phyloP scores from a whole-genome alignment of 2,113 vertebrate species.

The Cyphomyrus discorhynchus region DNA sequence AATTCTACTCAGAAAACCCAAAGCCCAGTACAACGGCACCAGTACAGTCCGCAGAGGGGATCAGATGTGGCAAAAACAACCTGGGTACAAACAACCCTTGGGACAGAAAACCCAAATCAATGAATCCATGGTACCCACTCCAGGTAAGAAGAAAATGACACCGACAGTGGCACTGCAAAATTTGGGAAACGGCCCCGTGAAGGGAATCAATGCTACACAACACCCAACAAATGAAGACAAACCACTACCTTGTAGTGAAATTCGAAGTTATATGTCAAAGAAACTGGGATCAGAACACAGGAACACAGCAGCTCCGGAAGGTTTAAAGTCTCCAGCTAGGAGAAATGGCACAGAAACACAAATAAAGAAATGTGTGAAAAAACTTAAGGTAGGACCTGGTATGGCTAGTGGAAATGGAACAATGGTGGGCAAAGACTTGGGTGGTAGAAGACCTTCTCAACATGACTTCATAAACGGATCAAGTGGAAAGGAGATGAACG shows the following conservation, averaged over 20 bases:
- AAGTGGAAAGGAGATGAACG: not conserved
- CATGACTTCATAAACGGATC: not conserved
- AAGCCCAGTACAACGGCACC: constrained; percentile 33
- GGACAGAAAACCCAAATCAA: not conserved
- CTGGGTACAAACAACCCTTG: not conserved
- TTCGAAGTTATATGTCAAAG: constrained; percentile 23
- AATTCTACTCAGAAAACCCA: constrained; percentile 23
- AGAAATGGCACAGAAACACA: constrained; percentile 31
- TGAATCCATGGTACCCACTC: constrained; percentile 3
- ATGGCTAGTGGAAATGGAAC: constrained; percentile 25
- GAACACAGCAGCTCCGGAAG: not conserved
- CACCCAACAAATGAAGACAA: not conserved
- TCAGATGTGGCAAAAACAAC: constrained; percentile 25
- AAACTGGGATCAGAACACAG: constrained; percentile 17
- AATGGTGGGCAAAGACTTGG: not conserved
- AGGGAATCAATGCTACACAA: not conserved
- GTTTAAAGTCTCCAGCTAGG: constrained; percentile 12
- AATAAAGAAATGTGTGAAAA: constrained; percentile 54
- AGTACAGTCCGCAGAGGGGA: constrained; percentile 23
- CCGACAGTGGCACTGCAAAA: not conserved
- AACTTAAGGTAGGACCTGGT: constrained; percentile 46
- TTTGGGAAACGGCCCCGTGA: not conserved
- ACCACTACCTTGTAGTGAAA: constrained; percentile 2
- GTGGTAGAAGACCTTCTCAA: not conserved
- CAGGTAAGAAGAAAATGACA: constrained; percentile 1